Percentiles rank a stretch among this genome's conserved stretches.
phyloP scores from a whole-genome alignment of 2,797 vertebrate genomes.

The Oreochromis mossambicus region DNA sequence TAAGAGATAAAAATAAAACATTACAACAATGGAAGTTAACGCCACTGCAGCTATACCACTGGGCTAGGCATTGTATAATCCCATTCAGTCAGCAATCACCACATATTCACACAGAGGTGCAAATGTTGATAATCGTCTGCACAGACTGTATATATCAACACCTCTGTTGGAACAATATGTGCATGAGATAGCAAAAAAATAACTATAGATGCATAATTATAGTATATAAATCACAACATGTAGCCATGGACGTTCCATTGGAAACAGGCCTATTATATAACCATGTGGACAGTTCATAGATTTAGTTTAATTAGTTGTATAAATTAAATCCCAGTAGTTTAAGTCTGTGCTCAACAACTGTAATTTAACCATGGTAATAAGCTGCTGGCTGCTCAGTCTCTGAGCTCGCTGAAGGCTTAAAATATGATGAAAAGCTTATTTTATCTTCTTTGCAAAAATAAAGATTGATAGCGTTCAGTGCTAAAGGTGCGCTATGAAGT shows the following conservation, averaged over 20 bases:
- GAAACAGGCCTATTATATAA: background rate
- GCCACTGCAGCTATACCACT: background rate
- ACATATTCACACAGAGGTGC: background rate
- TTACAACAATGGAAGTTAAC: background rate
- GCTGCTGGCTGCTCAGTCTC: rapidly evolving
- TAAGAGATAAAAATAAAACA: constrained; percentile 12
- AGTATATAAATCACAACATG: background rate
- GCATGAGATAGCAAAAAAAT: background rate
- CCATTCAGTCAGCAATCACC: background rate
- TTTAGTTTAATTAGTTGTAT: background rate
- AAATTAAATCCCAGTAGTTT: background rate
- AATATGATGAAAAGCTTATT: background rate
- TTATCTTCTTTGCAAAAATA: background rate
- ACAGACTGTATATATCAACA: background rate
- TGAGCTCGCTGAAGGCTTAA: background rate
- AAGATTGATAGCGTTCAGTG: background rate
- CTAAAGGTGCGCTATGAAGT: rapidly evolving
- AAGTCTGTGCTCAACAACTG: background rate
- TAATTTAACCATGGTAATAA: background rate
- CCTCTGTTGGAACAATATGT: background rate
- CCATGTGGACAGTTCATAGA: background rate
- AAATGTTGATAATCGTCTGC: background rate
- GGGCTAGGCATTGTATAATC: background rate
- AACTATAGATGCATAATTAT: background rate
- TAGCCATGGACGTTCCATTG: background rate